Percentiles rank a stretch among this genome's conserved stretches.
Evolutionary conservation across 2,113 vertebrate genomes (phyloP).

Genomic region (Burhinus bistriatus): DNA sequence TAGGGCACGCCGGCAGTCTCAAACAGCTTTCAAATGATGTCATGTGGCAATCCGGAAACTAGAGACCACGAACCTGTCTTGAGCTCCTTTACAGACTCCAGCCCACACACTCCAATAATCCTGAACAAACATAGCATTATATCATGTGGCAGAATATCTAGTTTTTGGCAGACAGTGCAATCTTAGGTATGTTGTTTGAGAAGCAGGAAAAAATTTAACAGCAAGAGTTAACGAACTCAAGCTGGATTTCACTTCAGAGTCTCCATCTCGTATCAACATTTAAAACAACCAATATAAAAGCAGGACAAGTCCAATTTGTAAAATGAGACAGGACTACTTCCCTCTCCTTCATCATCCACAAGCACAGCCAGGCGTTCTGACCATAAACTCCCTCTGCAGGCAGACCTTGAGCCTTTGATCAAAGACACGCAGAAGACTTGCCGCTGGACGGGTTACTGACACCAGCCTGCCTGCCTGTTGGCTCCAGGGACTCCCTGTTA

Average conservation of each 20-base stretch:
- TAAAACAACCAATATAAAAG: neutral
- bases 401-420: neutral
- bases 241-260: neutral
- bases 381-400: conserved; percentile 35
- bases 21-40: neutral
- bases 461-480: neutral
- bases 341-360: neutral
- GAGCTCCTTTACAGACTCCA: neutral
- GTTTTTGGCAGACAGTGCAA: neutral
- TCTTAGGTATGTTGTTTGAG: neutral
- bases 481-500: neutral
- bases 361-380: neutral
- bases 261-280: neutral
- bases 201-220: neutral
- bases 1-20: neutral
- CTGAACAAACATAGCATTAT: rapidly evolving
- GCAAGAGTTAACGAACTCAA: neutral
- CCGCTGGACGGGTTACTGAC: neutral
- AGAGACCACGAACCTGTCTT: neutral
- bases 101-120: neutral
- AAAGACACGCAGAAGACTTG: rapidly evolving
- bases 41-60: neutral
- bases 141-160: rapidly evolving
- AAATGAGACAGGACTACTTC: neutral
- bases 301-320: neutral